phyloP scores from a whole-genome alignment of 1,140 invertebrate genomes.

The Diploscapter pachys region DNA sequence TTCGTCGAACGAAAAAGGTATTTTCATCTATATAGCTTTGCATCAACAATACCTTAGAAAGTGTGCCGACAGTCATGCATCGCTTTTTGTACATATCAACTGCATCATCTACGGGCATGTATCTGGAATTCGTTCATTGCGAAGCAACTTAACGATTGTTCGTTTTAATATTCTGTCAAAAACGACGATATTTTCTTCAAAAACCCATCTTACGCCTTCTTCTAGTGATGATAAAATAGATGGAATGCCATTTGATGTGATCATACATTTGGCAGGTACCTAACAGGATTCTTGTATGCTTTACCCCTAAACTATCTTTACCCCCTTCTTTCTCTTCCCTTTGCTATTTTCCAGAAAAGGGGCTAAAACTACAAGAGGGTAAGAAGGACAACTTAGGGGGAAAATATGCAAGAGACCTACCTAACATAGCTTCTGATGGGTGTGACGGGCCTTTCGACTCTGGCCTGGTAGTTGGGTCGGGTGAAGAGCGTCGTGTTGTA shows the following conservation, averaged over 20 bases:
- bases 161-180: too few relatives aligned
- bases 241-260: too few relatives aligned
- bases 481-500: constrained; percentile 41
- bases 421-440: constrained; percentile 39
- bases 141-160: too few relatives aligned
- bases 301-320: neutral
- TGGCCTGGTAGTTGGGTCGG: constrained; percentile 29
- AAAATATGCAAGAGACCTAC: neutral
- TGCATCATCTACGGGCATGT: constrained; percentile 44
- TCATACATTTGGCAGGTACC: too few relatives aligned
- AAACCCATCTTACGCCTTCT: neutral
- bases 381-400: too few relatives aligned
- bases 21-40: too few relatives aligned
- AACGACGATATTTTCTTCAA: neutral
- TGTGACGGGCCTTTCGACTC: constrained; percentile 37
- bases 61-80: constrained; percentile 43
- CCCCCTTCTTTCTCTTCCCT: neutral
- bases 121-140: constrained; percentile 3
- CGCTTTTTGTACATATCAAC: constrained; percentile 45
- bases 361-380: too few relatives aligned
- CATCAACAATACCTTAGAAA: constrained; percentile 26
- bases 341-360: too few relatives aligned
- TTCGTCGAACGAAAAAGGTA: neutral
- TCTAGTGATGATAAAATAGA: neutral
- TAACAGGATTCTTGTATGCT: too few relatives aligned